Conservation (phyloP, 2,113 vertebrate genomes). For the Acanthochromis polyacanthus region DNA sequence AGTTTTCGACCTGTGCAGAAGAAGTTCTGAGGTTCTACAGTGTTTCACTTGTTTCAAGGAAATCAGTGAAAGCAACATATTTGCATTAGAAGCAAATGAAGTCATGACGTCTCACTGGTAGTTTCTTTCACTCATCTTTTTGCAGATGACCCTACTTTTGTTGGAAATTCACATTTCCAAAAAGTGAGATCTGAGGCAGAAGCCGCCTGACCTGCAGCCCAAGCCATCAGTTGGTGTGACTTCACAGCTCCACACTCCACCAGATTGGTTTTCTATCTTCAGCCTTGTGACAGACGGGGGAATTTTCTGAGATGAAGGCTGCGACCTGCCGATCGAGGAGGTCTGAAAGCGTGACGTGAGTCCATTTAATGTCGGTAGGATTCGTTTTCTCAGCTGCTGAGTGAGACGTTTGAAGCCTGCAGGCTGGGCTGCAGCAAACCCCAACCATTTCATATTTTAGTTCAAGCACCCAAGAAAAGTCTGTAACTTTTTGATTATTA, state of each 20-base stretch:
- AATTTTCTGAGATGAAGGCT: no score
- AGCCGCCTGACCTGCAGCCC: constrained; percentile 19
- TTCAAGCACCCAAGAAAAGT: no score
- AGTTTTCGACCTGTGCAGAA: not conserved
- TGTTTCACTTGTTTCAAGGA: not conserved
- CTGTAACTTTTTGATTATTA: no score
- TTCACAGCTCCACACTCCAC: constrained; percentile 27
- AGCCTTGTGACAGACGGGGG: constrained; percentile 5
- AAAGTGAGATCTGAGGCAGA: constrained; percentile 34
- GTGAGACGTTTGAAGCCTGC: no score
- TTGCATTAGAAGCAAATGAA: not conserved
- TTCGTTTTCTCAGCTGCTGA: no score
- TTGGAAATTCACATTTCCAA: constrained; percentile 21
- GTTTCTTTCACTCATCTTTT: no score
- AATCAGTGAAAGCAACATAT: not conserved
- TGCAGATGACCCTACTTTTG: constrained; percentile 4
- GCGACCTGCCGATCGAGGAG: no score
- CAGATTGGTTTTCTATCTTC: constrained; percentile 43
- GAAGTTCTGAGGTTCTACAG: not conserved
- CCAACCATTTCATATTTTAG: no score
- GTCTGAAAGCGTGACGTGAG: no score
- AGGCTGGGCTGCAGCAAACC: no score
- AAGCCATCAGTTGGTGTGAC: not conserved
- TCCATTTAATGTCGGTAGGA: no score
- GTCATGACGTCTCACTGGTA: no score